Conservation (phyloP, 92 coral and sea anemone species). For the Siderastrea radians region DNA sequence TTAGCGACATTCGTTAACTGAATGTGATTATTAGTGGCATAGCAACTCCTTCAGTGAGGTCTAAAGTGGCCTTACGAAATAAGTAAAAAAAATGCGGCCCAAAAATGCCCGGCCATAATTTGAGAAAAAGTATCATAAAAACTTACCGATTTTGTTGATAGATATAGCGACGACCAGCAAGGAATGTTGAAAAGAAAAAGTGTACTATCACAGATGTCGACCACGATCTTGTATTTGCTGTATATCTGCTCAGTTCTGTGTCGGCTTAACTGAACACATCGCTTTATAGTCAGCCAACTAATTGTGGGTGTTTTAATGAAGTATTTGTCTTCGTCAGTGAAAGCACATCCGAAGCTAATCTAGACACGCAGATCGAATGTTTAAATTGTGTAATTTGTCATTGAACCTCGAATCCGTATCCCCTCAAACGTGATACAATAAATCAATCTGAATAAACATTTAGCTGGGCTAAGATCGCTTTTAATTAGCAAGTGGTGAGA, state of each 20-base stretch:
- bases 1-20: not conserved
- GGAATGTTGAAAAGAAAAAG: not conserved
- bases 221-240: constrained; percentile 1
- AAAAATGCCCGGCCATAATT: not conserved
- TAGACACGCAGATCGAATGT: constrained; percentile 56
- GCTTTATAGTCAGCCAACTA: constrained; percentile 42
- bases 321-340: constrained; percentile 70
- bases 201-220: not conserved
- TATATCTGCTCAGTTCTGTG: not conserved
- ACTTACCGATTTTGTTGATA: constrained; percentile 14
- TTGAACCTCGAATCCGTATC: constrained; percentile 79
- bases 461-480: constrained; percentile 54
- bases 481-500: constrained; percentile 49
- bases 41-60: not conserved
- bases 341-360: constrained; percentile 61
- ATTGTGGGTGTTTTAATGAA: constrained; percentile 60
- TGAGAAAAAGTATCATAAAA: not conserved
- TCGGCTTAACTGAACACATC: not conserved
- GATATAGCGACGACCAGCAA: not conserved
- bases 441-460: constrained; percentile 56
- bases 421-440: constrained; percentile 72
- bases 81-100: not conserved
- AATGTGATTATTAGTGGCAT: not conserved
- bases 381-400: constrained; percentile 77
- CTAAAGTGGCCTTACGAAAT: not conserved